Evolutionary conservation across 2,888 invertebrate species (phyloP).

Genomic region (Cosmia pyralina): DNA sequence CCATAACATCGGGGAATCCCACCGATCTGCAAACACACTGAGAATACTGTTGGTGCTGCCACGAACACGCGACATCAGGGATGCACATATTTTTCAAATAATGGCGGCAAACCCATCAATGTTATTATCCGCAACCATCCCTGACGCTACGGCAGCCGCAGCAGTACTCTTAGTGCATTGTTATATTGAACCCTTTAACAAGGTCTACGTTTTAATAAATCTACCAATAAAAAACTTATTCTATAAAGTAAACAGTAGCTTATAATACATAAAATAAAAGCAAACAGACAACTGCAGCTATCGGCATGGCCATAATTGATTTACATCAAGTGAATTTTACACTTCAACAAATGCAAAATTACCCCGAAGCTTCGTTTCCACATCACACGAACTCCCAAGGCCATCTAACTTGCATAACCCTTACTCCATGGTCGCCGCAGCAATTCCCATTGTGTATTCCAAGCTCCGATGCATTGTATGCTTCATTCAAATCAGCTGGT

Average conservation of each 20-base stretch:
- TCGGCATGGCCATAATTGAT: background rate
- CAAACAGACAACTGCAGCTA: too few relatives aligned
- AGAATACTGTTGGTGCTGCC: too few relatives aligned
- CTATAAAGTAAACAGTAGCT: background rate
- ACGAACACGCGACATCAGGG: too few relatives aligned
- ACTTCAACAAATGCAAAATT: slow-evolving; percentile 21
- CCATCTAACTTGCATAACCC: slow-evolving; percentile 50
- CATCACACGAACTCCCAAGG: slow-evolving; percentile 45
- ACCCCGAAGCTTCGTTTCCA: slow-evolving; percentile 5
- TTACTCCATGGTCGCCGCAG: slow-evolving; percentile 56
- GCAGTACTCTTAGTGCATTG: too few relatives aligned
- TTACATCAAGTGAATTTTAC: background rate
- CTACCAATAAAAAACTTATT: too few relatives aligned
- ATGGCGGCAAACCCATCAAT: too few relatives aligned
- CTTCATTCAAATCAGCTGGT: slow-evolving; percentile 67
- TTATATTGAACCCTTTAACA: background rate
- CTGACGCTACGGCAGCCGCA: too few relatives aligned
- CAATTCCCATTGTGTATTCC: slow-evolving; percentile 64
- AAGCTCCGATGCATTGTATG: slow-evolving; percentile 44
- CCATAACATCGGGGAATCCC: too few relatives aligned
- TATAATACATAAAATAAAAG: background rate
- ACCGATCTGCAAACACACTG: too few relatives aligned
- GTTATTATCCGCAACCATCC: too few relatives aligned
- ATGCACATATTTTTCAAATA: too few relatives aligned
- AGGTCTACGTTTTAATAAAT: background rate